These are phyloP conservation scores for Spodoptera litura DNA, from an alignment of 1,140 invertebrate genomes.

Conservation along the genomic window DNA sequence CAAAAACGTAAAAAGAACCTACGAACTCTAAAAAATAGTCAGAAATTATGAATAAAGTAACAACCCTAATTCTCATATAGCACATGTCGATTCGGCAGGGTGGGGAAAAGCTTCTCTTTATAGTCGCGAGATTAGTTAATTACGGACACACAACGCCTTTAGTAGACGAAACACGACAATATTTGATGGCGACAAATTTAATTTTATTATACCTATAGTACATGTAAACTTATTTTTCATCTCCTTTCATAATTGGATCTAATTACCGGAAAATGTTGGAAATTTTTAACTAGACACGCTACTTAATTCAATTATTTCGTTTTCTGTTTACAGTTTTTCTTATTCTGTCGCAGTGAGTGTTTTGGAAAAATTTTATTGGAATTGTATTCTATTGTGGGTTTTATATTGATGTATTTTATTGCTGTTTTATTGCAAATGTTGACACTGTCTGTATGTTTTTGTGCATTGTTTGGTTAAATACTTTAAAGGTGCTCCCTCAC, in stretches of 20 bases:
- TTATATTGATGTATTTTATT: too few species aligned
- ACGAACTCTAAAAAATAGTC: too few species aligned
- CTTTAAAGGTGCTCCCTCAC: too few species aligned
- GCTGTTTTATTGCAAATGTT: too few species aligned
- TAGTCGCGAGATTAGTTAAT: constrained; percentile 36
- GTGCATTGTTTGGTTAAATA: too few species aligned
- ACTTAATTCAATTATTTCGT: not conserved
- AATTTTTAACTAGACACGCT: not conserved
- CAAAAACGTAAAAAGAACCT: too few species aligned
- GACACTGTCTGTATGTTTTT: too few species aligned
- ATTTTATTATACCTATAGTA: not conserved
- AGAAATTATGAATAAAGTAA: too few species aligned
- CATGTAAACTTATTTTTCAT: not conserved
- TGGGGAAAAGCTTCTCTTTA: constrained; percentile 22
- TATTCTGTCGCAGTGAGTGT: not conserved
- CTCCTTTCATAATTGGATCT: not conserved
- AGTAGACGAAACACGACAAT: not conserved
- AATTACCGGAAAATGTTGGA: not conserved
- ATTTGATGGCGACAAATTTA: not conserved
- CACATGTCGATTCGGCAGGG: constrained; percentile 9
- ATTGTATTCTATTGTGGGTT: too few species aligned
- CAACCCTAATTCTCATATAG: constrained; percentile 8
- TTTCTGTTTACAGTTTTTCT: not conserved
- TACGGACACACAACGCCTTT: not conserved
- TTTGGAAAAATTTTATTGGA: too few species aligned